Evolutionary conservation across 2,797 vertebrate genomes (phyloP), one percentile per base, ranked within the genome.

Genomic region (Dallia pectoralis): DNA sequence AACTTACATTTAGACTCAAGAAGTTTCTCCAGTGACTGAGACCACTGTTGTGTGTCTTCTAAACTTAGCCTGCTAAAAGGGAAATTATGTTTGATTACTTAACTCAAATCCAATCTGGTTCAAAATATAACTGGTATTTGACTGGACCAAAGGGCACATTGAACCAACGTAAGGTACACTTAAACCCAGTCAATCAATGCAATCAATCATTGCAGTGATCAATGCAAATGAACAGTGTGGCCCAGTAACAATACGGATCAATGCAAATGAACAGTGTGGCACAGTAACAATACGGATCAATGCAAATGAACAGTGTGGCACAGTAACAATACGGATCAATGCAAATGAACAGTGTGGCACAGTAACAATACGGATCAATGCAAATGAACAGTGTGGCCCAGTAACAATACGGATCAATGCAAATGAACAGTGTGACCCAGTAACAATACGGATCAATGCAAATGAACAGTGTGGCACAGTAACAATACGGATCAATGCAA

Each of bases 1-100:
- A 78, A 89, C 94, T 95, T 90, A 97, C 92, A 87, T 94, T 95
- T 96, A 70, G 93, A 96, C 36, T 92, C 89, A 44, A 97, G 92
- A 62, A 96, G 83, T 30, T 87, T 91, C 85, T 96, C 93, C 79
- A 96, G 93, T 79, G 95, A 95, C 85, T 95, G 93, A 79, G 95
- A 93, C 95, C 95, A 95, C 88, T 93, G 90, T 75, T 94, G 89
- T 44, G 90, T 93, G 86, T 97, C 94, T 74, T 96, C 94, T 89
- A 92, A 88, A 89, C 91, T 93, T 74, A 95, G 74, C 63, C 94
- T 95, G 92, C 86, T 91, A 80, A 83, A 83, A 89, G 80, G 87
- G 76, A 89, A 88, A 69, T 73, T 76, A 82, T 72, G 77, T 76
- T 78, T 78, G 79, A 83, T 86, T 78, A 87, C 74, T 85, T 49